Percentiles rank a stretch among this genome's conserved stretches.
phyloP scores from a whole-genome alignment of 1,140 invertebrate species.

The Temnothorax nylanderi region DNA sequence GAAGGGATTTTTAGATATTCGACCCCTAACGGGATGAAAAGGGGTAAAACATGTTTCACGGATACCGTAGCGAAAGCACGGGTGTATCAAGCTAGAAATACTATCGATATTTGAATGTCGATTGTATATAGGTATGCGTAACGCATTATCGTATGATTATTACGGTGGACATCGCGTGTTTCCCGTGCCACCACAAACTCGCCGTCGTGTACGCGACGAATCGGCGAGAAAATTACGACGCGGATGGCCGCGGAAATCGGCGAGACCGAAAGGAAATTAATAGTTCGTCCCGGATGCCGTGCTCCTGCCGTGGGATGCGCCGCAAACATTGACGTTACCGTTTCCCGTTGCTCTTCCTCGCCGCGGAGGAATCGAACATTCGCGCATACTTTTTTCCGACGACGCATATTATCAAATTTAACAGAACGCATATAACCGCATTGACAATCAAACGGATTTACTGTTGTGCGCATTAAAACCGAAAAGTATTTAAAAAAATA shows the following conservation, averaged over 20 bases:
- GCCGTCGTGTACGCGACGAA: conserved; percentile 55
- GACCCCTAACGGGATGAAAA: too few species aligned
- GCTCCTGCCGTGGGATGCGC: conserved; percentile 71
- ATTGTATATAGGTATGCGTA: neutral
- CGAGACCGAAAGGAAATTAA: conserved; percentile 77
- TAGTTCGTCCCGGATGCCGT: conserved; percentile 76
- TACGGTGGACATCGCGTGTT: neutral
- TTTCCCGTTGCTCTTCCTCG: conserved; percentile 15
- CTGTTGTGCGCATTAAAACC: neutral
- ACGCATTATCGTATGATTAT: conserved; percentile 40
- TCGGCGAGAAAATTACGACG: conserved; percentile 69
- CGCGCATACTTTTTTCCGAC: conserved; percentile 33
- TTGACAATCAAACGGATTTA: neutral
- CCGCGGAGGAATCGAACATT: conserved; percentile 40
- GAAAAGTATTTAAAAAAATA: neutral
- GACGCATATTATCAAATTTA: neutral
- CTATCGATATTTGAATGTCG: neutral
- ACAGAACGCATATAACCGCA: neutral
- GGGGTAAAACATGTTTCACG: too few species aligned
- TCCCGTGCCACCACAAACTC: conserved; percentile 38
- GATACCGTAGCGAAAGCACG: too few species aligned
- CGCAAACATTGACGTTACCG: conserved; percentile 73
- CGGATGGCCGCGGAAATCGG: conserved; percentile 69
- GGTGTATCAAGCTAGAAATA: too few species aligned
- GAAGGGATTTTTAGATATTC: too few species aligned